Evolutionary conservation across 2,888 invertebrate species (phyloP).

Genomic region (Sarcophaga variegata): DNA sequence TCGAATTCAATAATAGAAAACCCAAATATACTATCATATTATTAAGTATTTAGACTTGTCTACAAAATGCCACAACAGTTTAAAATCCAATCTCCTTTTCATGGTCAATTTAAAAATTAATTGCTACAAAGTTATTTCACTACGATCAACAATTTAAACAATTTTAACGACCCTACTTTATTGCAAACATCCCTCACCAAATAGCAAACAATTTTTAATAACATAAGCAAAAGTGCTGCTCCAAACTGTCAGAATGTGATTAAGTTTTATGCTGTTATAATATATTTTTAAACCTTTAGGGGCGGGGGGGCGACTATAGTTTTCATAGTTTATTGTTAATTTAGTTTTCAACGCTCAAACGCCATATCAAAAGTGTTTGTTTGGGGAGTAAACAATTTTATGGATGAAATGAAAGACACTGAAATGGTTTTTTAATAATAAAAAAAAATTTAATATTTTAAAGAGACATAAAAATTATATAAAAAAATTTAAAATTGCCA

Average conservation of each 20-base stretch:
- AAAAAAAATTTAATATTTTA: too few relatives aligned
- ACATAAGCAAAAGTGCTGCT: neutral
- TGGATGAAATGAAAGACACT: too few relatives aligned
- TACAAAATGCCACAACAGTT: neutral
- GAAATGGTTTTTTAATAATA: too few relatives aligned
- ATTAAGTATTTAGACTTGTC: neutral
- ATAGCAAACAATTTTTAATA: neutral
- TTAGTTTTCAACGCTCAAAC: neutral
- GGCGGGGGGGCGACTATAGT: neutral
- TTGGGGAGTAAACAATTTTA: too few relatives aligned
- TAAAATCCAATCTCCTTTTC: neutral
- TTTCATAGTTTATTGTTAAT: neutral
- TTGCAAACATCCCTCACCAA: too few relatives aligned
- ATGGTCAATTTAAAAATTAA: neutral
- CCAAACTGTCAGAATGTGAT: conserved; percentile 1
- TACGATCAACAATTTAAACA: neutral
- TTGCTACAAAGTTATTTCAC: neutral
- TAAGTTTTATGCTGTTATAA: neutral
- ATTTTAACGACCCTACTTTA: neutral
- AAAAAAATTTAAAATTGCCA: too few relatives aligned
- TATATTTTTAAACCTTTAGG: too few relatives aligned
- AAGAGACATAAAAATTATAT: too few relatives aligned
- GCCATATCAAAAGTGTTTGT: too few relatives aligned
- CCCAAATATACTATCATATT: neutral
- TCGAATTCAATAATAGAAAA: too few relatives aligned